phyloP scores from a whole-genome alignment of 2,113 vertebrate genomes.

The Parus major region DNA sequence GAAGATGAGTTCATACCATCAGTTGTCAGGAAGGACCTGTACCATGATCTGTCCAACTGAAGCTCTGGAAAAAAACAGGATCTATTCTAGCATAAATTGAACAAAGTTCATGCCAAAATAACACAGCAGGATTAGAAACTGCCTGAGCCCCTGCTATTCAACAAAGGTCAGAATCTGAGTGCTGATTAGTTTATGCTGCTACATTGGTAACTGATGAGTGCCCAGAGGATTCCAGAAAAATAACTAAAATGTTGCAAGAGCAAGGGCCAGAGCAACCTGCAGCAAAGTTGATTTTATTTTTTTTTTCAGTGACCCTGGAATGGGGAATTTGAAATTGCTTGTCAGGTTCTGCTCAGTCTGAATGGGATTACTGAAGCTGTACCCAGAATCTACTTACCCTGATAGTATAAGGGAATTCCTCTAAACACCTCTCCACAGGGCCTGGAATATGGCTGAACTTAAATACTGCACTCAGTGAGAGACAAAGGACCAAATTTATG shows the following conservation, averaged over 20 bases:
- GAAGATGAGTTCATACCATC: not conserved
- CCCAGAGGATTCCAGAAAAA: not conserved
- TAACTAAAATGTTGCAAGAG: not conserved
- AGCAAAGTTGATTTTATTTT: not conserved
- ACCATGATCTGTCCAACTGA: not conserved
- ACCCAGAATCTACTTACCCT: not conserved
- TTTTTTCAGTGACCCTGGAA: not conserved
- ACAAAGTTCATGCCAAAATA: not conserved
- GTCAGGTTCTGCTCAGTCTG: not conserved
- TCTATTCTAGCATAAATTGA: not conserved
- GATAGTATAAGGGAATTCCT: not conserved
- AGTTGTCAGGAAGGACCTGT: not conserved
- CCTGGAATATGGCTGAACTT: not conserved
- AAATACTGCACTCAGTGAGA: not conserved
- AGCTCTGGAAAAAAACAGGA: not conserved
- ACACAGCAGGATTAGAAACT: not conserved
- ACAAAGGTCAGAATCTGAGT: conserved; percentile 16
- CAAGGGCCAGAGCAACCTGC: not conserved
- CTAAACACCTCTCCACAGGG: not conserved
- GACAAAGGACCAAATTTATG: not conserved
- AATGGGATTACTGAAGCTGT: not conserved
- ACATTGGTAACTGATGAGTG: not conserved
- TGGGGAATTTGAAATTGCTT: not conserved
- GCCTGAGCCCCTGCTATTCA: not conserved
- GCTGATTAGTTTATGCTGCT: not conserved